Evolutionary conservation across 2,888 invertebrate genomes (phyloP).

Genomic region (Caenorhabditis imperialis): DNA sequence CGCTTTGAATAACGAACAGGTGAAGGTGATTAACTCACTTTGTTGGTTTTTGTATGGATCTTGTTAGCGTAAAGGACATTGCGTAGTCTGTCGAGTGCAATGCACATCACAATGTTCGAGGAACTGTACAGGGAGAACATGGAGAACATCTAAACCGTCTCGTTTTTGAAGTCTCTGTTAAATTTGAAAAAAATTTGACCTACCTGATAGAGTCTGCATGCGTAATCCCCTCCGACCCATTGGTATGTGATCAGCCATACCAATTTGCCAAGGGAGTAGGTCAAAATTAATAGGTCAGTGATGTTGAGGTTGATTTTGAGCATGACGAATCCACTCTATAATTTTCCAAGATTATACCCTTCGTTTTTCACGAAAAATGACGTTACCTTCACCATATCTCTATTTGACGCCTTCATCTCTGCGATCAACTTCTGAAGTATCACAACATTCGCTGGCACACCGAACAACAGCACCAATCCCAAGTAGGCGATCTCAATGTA

Average conservation of each 20-base stretch:
- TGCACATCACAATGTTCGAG: slow-evolving; percentile 77
- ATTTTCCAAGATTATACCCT: too few species aligned
- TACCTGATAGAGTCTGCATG: slow-evolving; percentile 62
- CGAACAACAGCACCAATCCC: slow-evolving; percentile 67
- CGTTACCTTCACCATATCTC: slow-evolving; percentile 67
- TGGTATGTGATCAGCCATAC: slow-evolving; percentile 74
- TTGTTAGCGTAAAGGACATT: slow-evolving; percentile 73
- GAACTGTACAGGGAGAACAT: slow-evolving; percentile 75
- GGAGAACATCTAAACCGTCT: slow-evolving; percentile 64
- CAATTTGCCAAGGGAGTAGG: slow-evolving; percentile 71
- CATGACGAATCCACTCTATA: slow-evolving; percentile 74
- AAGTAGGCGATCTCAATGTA: slow-evolving; percentile 76
- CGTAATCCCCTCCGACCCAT: slow-evolving; percentile 70
- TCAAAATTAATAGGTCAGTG: slow-evolving; percentile 72
- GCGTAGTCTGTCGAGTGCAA: slow-evolving; percentile 74
- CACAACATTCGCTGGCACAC: slow-evolving; percentile 71
- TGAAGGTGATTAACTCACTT: slow-evolving; percentile 13
- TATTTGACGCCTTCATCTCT: slow-evolving; percentile 61
- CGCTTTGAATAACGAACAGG: not conserved
- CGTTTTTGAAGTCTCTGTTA: not conserved
- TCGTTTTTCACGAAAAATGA: not conserved
- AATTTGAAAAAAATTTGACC: not conserved
- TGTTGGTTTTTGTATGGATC: slow-evolving; percentile 48
- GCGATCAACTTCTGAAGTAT: slow-evolving; percentile 67
- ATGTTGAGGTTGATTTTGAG: slow-evolving; percentile 76